Evolutionary conservation across 2,797 vertebrate genomes (phyloP).

Genomic region (Eptatretus atami): DNA sequence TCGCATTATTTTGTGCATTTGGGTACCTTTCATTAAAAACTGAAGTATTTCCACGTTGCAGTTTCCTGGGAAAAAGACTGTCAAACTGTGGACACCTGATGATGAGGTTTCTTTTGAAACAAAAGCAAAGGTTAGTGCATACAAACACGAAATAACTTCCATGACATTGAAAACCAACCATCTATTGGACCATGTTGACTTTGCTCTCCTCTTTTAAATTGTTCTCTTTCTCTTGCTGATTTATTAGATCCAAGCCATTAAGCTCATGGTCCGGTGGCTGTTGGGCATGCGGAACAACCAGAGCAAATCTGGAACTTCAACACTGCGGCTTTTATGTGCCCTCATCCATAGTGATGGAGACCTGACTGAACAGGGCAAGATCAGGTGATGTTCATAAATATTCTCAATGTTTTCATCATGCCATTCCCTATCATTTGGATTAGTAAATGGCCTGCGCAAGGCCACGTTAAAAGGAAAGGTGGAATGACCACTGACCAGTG

Average conservation of each 20-base stretch:
- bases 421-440: no score
- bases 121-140: slow-evolving; percentile 46
- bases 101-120: slow-evolving; percentile 93
- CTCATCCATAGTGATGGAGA: slow-evolving; percentile 96
- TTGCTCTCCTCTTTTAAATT: slow-evolving; percentile 5
- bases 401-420: no score
- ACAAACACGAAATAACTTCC: slow-evolving; percentile 6
- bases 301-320: slow-evolving; percentile 88
- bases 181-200: slow-evolving; percentile 7
- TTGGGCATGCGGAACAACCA: slow-evolving; percentile 98
- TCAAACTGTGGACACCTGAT: slow-evolving; percentile 79
- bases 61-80: slow-evolving; percentile 88
- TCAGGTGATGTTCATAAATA: slow-evolving; percentile 27
- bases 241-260: slow-evolving; percentile 75
- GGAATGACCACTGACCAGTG: no score
- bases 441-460: no score
- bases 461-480: no score
- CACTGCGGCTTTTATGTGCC: slow-evolving; percentile 65
- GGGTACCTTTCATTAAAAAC: slow-evolving; percentile 5
- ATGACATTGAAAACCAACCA: slow-evolving; percentile 12
- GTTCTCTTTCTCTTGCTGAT: background rate
- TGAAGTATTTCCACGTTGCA: slow-evolving; percentile 14
- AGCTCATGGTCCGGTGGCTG: slow-evolving; percentile 79
- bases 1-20: slow-evolving; percentile 8
- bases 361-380: slow-evolving; percentile 86